Conservation (phyloP, 2,797 vertebrate genomes). For the Salarias fasciatus region DNA sequence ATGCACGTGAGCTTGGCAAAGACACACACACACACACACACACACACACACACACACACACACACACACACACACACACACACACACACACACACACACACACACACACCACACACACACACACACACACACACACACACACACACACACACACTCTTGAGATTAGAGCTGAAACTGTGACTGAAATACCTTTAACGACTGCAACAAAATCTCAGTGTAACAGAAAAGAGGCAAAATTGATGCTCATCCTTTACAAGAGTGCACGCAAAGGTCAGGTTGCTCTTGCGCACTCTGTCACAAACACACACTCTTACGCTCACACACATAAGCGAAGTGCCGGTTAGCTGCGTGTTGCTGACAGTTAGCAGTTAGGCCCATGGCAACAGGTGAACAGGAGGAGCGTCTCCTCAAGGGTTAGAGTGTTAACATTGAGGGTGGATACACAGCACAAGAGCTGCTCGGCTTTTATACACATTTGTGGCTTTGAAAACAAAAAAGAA, state of each 20-base stretch:
- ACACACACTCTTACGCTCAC: conserved; percentile 1
- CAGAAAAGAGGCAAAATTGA: conserved; percentile 21
- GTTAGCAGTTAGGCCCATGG: conserved; percentile 60
- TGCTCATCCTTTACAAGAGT: conserved; percentile 23
- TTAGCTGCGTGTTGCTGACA: conserved; percentile 53
- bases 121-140: conserved; percentile 12
- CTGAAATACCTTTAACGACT: conserved; percentile 39
- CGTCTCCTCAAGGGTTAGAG: conserved; percentile 63
- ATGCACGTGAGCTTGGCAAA: conserved; percentile 42
- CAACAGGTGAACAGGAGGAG: conserved; percentile 61
- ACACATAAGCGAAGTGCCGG: conserved; percentile 26
- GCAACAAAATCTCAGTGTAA: not conserved
- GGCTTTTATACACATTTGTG: too few relatives aligned
- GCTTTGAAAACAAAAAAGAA: too few relatives aligned
- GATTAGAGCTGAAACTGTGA: conserved; percentile 50
- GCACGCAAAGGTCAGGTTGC: conserved; percentile 11
- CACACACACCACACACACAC: conserved; percentile 16
- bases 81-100: conserved; percentile 27
- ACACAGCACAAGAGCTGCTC: conserved; percentile 54
- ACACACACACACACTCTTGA: conserved; percentile 20
- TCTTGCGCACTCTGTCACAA: conserved; percentile 6
- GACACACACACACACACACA: conserved; percentile 38
- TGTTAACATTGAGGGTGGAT: conserved; percentile 67
- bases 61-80: conserved; percentile 12
- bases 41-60: conserved; percentile 5